Percentiles rank a stretch among this genome's conserved stretches.
Evolutionary conservation across 2,113 vertebrate species (phyloP).

Genomic region (Ophthalmolycus amberensis): DNA sequence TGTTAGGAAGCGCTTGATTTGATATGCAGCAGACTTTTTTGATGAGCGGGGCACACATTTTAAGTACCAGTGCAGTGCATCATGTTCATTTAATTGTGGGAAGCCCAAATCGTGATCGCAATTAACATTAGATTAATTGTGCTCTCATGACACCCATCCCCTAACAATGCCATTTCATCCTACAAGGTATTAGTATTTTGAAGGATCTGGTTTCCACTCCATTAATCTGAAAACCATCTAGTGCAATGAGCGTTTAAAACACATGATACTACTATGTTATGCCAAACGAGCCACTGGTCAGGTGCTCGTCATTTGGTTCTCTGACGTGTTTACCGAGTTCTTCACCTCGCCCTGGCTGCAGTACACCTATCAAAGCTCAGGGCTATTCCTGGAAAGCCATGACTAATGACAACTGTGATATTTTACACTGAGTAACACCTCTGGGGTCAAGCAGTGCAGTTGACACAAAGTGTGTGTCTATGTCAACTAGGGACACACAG

Average conservation of each 20-base stretch:
- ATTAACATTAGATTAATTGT: not conserved
- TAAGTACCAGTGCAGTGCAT: not conserved
- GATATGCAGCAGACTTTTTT: not conserved
- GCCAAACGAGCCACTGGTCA: not conserved
- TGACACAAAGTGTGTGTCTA: constrained; percentile 52
- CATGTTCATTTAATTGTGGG: not conserved
- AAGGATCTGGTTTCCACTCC: constrained; percentile 12
- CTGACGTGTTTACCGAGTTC: constrained; percentile 51
- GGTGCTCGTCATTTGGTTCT: constrained; percentile 38
- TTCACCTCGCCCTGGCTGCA: not conserved
- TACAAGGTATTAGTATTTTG: not conserved
- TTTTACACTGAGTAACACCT: constrained; percentile 65
- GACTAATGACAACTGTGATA: constrained; percentile 57
- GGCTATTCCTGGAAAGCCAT: constrained; percentile 64
- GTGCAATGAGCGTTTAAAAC: not conserved
- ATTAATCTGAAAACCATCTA: not conserved
- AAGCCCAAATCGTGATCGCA: not conserved
- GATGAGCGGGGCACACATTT: not conserved
- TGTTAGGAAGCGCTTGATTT: not conserved
- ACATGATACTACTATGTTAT: not conserved
- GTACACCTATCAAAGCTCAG: constrained; percentile 24
- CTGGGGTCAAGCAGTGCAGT: constrained; percentile 57
- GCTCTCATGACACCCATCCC: not conserved
- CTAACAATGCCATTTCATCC: not conserved
- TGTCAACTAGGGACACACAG: constrained; percentile 58